Conservation (phyloP, 2,797 vertebrate species). For the Enteromius fasciolatus region DNA sequence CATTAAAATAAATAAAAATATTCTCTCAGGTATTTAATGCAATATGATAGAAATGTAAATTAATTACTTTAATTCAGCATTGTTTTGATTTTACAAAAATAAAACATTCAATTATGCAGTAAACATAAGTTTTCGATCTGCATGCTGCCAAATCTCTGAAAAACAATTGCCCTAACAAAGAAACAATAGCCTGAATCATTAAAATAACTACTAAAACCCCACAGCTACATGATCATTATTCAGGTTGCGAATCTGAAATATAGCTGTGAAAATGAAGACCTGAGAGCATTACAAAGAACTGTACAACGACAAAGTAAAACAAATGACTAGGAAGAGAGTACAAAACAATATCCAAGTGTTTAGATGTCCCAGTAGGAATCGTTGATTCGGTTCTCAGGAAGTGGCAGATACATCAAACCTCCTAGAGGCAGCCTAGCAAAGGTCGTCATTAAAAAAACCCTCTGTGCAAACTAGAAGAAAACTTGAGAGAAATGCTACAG, state of each 20-base stretch:
- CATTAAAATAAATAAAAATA: neutral
- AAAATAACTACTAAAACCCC: constrained; percentile 13
- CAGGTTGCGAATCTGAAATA: constrained; percentile 5
- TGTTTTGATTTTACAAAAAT: neutral
- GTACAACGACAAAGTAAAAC: constrained; percentile 27
- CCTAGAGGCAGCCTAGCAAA: constrained; percentile 24
- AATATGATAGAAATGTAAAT: neutral
- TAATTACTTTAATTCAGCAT: neutral
- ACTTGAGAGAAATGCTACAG: constrained; percentile 17
- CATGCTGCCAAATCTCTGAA: neutral
- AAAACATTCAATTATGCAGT: neutral
- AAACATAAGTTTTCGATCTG: neutral
- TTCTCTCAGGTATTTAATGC: neutral
- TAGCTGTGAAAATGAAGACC: constrained; percentile 19
- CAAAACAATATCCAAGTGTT: constrained; percentile 32
- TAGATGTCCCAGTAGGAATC: constrained; percentile 31
- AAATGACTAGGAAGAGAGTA: constrained; percentile 31
- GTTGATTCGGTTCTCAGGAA: constrained; percentile 29
- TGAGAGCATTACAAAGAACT: neutral
- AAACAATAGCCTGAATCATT: constrained; percentile 9
- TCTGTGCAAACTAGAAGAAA: constrained; percentile 15
- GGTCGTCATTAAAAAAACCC: constrained; percentile 4
- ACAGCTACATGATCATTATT: constrained; percentile 9
- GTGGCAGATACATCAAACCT: constrained; percentile 25
- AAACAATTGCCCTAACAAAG: constrained; percentile 7